Evolutionary conservation across 2,797 vertebrate genomes (phyloP).

Genomic region (Notamacropus eugenii): DNA sequence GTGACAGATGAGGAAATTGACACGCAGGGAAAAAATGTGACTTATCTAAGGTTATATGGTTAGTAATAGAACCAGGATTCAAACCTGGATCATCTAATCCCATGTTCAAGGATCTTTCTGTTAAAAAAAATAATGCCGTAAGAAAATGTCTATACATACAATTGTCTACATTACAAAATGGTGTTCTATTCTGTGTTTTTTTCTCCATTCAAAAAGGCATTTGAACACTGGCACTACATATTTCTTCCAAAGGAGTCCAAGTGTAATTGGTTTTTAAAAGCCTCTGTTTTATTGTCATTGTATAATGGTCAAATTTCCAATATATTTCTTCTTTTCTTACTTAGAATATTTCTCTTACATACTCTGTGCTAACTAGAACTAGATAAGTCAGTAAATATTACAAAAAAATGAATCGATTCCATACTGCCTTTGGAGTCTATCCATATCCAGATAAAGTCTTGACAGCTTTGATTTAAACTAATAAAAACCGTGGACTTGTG

Average conservation of each 20-base stretch:
- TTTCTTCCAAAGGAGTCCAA: conserved; percentile 82
- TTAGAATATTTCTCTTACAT: conserved; percentile 55
- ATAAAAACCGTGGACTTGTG: conserved; percentile 91
- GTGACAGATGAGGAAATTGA: background rate
- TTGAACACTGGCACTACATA: conserved; percentile 81
- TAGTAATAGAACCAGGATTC: background rate
- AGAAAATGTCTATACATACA: no score
- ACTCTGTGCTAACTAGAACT: conserved; percentile 76
- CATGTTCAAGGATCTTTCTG: background rate
- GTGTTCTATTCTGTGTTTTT: conserved; percentile 84
- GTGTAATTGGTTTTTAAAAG: conserved; percentile 74
- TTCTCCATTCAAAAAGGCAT: conserved; percentile 77
- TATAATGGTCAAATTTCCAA: conserved; percentile 19
- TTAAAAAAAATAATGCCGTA: background rate
- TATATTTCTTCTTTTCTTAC: conserved; percentile 45
- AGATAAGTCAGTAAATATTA: conserved; percentile 71
- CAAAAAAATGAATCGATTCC: conserved; percentile 84
- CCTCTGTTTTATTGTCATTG: conserved; percentile 12
- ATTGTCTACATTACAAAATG: conserved; percentile 77
- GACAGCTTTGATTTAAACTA: conserved; percentile 88
- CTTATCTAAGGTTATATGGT: background rate
- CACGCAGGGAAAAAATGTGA: background rate
- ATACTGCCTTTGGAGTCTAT: conserved; percentile 88
- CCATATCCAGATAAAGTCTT: conserved; percentile 86
- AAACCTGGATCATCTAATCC: background rate